Evolutionary conservation across 37 sponge, comb jelly and placozoan species (phyloP).

Genomic region (Beroe ovata): DNA sequence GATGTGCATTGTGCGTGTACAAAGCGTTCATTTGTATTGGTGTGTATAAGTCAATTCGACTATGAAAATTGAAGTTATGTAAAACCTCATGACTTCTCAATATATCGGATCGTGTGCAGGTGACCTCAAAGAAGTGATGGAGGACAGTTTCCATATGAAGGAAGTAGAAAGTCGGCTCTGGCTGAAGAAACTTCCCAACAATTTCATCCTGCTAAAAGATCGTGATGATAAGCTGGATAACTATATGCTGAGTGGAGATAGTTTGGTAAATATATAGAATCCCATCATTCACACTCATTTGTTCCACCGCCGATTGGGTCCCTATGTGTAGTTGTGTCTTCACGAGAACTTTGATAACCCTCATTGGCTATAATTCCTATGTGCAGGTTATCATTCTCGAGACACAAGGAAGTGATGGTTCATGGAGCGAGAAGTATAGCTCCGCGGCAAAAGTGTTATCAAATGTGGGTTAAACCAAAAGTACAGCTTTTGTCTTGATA

Average conservation of each 20-base stretch:
- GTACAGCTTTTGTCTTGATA: background rate
- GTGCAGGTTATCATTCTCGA: slow-evolving; percentile 10
- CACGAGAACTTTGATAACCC: too few species aligned
- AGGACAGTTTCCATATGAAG: slow-evolving; percentile 69
- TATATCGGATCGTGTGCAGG: too few species aligned
- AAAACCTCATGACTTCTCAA: too few species aligned
- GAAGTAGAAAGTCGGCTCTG: slow-evolving; percentile 78
- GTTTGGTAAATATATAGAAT: too few species aligned
- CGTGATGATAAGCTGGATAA: slow-evolving; percentile 28
- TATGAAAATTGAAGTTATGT: too few species aligned
- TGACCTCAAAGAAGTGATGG: slow-evolving; percentile 7
- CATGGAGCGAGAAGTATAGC: slow-evolving; percentile 59
- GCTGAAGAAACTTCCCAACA: slow-evolving; percentile 68
- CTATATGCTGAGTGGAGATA: slow-evolving; percentile 38
- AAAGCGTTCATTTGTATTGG: too few species aligned
- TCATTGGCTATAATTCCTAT: background rate
- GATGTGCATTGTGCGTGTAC: too few species aligned
- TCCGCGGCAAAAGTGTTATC: slow-evolving; percentile 28
- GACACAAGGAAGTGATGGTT: background rate
- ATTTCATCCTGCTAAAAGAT: slow-evolving; percentile 11
- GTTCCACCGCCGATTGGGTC: too few species aligned
- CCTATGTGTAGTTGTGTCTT: too few species aligned
- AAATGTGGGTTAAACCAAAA: background rate
- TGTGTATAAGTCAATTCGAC: too few species aligned
- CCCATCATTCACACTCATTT: too few species aligned